These are phyloP conservation scores for Mastacembelus armatus DNA, from an alignment of 2,797 vertebrate species.

Conservation along the genomic window DNA sequence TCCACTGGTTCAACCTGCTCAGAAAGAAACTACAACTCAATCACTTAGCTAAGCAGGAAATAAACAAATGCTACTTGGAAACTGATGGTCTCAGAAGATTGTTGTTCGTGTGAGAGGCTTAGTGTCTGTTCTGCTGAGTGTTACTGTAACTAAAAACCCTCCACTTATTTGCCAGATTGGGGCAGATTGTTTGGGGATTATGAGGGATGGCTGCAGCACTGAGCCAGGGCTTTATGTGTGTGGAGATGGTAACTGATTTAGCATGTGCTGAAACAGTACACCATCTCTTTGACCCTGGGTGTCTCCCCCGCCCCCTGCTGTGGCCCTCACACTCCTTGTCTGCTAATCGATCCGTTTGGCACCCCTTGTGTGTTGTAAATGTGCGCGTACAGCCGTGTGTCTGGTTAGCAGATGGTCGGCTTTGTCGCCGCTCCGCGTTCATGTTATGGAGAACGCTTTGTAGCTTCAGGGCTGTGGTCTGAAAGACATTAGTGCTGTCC, in stretches of 20 bases:
- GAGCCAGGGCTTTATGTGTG: slow-evolving; percentile 75
- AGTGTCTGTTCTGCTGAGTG: slow-evolving; percentile 63
- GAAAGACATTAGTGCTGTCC: slow-evolving; percentile 85
- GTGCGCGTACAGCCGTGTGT: slow-evolving; percentile 57
- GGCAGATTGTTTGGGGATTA: slow-evolving; percentile 82
- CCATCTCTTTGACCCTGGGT: slow-evolving; percentile 83
- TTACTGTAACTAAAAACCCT: slow-evolving; percentile 79
- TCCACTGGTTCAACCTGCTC: slow-evolving; percentile 23
- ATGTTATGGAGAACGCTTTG: slow-evolving; percentile 79
- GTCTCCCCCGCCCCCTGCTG: slow-evolving; percentile 76
- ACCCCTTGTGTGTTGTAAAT: slow-evolving; percentile 67
- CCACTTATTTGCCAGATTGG: slow-evolving; percentile 83
- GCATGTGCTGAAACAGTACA: slow-evolving; percentile 87
- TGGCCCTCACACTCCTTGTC: slow-evolving; percentile 80
- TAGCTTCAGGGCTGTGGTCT: slow-evolving; percentile 76
- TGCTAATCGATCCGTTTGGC: slow-evolving; percentile 90
- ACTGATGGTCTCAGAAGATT: slow-evolving; percentile 31
- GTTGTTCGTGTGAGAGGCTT: slow-evolving; percentile 43
- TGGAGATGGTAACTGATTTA: slow-evolving; percentile 85
- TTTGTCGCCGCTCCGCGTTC: slow-evolving; percentile 65
- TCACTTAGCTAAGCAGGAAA: slow-evolving; percentile 47
- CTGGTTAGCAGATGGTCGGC: slow-evolving; percentile 84
- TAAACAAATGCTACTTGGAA: slow-evolving; percentile 62
- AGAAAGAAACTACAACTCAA: slow-evolving; percentile 27
- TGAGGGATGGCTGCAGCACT: slow-evolving; percentile 71